Base-by-base conservation (phyloP, 2,888 invertebrate species). In the Phyllotreta striolata region DNA sequence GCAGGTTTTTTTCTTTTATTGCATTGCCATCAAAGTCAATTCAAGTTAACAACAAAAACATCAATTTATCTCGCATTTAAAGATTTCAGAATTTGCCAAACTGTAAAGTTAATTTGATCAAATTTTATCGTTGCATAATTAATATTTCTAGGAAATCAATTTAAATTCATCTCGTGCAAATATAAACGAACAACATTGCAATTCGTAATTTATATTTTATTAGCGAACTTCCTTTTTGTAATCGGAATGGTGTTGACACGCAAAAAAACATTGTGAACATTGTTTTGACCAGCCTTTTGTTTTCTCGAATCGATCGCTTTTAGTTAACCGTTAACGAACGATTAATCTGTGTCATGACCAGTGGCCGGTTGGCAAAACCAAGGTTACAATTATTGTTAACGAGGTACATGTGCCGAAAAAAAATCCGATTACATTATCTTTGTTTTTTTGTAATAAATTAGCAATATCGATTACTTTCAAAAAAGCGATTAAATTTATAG, bases 301-400 rank as follows among this genome's bases (percentile, higher is more conserved):
- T 47, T 47, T 47, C 47, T 14, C 34, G 34, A 47, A 47, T 47
- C 47, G 47, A 47, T 47, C 34, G 14, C 34, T 24, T 14, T 47
- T 14, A 47, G 47, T 47, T 47, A 24, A 47, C 47, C 47, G 47
- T 47, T 47, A 47, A 47, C 47, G 47, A 56, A 47, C 9, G 47
- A 47, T 6, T 24, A 44, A 64, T 61, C 55, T 62, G 65, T 65
- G 65, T 65, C 65, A 65, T 58, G 65, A 65, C 62, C 65, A 65
- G 49, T 49, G 41, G 54, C 61, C 24, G 41, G 52, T 40, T 14
- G 46, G 43, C 58, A 59, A 58, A 46, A 59, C 49, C 59, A 65
- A 65, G 65, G 65, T 49, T 55, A 58, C 62, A 54, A 58, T 62
- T 62, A 58, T 62, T 65, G 57, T 62, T 62, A 49, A 61, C 55